Percentiles rank a stretch among this genome's conserved stretches.
Conservation (phyloP, 2,797 vertebrate species). For the Cynodonichthys magdalenae region DNA sequence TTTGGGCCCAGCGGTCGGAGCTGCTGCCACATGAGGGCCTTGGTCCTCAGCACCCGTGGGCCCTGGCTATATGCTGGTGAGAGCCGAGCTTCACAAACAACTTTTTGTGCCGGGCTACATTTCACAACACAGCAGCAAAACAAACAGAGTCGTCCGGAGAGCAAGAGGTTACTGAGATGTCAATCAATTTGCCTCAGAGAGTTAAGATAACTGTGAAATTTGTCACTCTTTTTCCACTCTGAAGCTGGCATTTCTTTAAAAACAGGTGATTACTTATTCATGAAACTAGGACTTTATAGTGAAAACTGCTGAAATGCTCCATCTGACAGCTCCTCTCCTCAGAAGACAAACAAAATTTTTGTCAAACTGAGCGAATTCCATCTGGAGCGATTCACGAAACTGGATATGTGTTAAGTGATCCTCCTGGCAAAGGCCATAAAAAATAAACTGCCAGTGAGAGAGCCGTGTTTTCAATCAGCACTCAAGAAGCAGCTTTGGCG, state of each 20-base stretch:
- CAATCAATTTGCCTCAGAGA: neutral
- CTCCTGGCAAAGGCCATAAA: conserved; percentile 42
- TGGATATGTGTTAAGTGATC: conserved; percentile 35
- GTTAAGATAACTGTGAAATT: neutral
- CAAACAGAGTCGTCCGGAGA: conserved; percentile 50
- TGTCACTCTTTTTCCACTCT: neutral
- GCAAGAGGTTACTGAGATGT: neutral
- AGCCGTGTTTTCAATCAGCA: conserved; percentile 22
- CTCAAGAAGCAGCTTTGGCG: neutral
- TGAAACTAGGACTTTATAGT: no score
- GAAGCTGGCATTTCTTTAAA: neutral
- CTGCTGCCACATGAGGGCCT: conserved; percentile 31
- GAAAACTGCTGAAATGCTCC: neutral
- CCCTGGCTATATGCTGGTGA: conserved; percentile 2
- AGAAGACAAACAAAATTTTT: conserved; percentile 31
- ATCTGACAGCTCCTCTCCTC: conserved; percentile 11
- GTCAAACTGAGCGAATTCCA: conserved; percentile 27
- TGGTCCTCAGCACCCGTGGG: conserved; percentile 22
- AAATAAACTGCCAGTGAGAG: conserved; percentile 39
- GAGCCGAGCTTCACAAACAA: conserved; percentile 50
- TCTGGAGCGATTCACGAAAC: conserved; percentile 14
- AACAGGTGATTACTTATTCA: neutral
- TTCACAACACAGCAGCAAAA: conserved; percentile 74
- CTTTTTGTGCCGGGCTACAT: conserved; percentile 67
- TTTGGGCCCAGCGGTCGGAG: conserved; percentile 11